phyloP scores from a whole-genome alignment of 2,797 vertebrate genomes.

The Galago senegalensis region DNA sequence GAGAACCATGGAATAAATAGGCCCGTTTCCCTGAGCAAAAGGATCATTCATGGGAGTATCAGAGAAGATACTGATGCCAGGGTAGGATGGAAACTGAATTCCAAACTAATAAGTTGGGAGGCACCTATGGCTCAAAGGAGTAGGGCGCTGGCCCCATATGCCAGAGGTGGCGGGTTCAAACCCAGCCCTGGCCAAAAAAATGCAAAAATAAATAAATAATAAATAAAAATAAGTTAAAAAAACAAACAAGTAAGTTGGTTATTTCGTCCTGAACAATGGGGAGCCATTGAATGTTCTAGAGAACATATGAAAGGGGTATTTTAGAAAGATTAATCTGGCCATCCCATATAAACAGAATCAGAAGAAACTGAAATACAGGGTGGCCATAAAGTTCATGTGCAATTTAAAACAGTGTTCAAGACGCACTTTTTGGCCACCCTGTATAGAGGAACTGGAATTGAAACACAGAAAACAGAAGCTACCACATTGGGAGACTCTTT shows the following conservation, averaged over 20 bases:
- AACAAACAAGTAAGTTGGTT: too few relatives aligned
- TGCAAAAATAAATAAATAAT: too few relatives aligned
- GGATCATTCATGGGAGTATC: neutral
- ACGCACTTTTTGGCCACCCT: too few relatives aligned
- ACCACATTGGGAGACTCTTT: neutral
- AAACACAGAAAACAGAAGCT: neutral
- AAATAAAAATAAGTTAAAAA: too few relatives aligned
- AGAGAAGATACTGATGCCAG: neutral
- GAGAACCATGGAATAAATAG: neutral
- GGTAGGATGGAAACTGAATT: neutral
- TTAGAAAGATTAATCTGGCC: constrained; percentile 9
- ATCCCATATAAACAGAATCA: neutral
- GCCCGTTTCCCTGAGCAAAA: neutral
- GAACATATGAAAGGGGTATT: neutral
- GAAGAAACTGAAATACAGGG: neutral
- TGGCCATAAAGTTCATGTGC: too few relatives aligned
- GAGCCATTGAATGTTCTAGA: neutral
- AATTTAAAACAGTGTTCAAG: too few relatives aligned
- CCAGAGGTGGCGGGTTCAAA: too few relatives aligned
- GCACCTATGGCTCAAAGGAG: too few relatives aligned
- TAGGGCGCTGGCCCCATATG: too few relatives aligned
- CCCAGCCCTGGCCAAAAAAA: too few relatives aligned
- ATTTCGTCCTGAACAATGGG: neutral
- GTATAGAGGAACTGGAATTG: neutral
- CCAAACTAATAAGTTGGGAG: neutral